Conservation (phyloP, 92 coral and sea anemone genomes). For the Umimayanthus chanpuru region DNA sequence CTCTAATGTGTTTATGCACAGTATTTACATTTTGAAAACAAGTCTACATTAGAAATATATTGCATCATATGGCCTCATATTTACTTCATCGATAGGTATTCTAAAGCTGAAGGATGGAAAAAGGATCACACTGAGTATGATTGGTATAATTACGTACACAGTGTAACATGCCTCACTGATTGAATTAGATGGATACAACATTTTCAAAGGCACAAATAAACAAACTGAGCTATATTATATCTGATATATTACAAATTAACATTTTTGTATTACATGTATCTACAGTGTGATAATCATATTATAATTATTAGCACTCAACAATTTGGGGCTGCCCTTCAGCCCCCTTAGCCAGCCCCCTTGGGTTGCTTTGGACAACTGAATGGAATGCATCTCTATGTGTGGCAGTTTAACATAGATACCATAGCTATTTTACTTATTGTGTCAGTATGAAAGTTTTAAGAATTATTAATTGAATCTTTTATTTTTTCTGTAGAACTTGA, state of each 20-base stretch:
- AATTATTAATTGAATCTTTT: conserved; percentile 1
- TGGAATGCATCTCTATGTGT: conserved; percentile 24
- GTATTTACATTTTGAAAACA: conserved; percentile 17
- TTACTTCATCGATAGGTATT: no score
- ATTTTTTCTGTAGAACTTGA: conserved; percentile 15
- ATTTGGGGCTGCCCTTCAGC: conserved; percentile 29
- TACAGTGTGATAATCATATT: conserved; percentile 23
- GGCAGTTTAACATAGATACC: conserved; percentile 15
- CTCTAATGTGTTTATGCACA: conserved; percentile 27
- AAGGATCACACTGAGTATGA: conserved; percentile 27
- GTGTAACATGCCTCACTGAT: conserved; percentile 14
- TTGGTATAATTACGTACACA: conserved; percentile 23
- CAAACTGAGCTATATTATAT: conserved; percentile 10
- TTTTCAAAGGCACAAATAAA: conserved; percentile 16
- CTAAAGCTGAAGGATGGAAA: conserved; percentile 8
- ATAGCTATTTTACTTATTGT: conserved; percentile 11
- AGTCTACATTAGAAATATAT: conserved; percentile 23
- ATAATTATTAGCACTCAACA: conserved; percentile 24
- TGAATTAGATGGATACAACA: conserved; percentile 28
- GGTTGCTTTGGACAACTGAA: conserved; percentile 29
- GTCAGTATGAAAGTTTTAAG: conserved; percentile 8
- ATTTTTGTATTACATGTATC: conserved; percentile 22
- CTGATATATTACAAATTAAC: neutral
- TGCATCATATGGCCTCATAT: conserved; percentile 22
- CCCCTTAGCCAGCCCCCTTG: conserved; percentile 20